Percentiles rank a stretch among this genome's conserved stretches.
Conservation (phyloP, 2,797 vertebrate genomes). For the Channallabes apus region DNA sequence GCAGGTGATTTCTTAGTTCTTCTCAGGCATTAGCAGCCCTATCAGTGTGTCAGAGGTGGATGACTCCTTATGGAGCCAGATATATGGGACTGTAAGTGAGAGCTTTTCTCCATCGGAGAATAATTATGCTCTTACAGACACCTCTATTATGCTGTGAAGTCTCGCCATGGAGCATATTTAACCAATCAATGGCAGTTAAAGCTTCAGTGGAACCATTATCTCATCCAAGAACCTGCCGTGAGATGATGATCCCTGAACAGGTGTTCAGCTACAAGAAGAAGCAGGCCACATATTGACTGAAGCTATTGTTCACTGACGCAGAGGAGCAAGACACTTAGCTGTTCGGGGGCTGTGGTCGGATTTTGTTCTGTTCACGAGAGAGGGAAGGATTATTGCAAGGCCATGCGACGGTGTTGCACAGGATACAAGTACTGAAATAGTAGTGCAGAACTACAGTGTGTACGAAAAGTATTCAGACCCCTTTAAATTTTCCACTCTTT, state of each 20-base stretch:
- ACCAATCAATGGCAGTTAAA: conserved; percentile 52
- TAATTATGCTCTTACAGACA: conserved; percentile 47
- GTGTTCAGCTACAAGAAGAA: conserved; percentile 35
- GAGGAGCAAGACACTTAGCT: conserved; percentile 33
- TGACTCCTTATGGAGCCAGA: conserved; percentile 34
- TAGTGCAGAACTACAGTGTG: neutral
- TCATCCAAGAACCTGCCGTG: conserved; percentile 31
- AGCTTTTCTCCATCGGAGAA: conserved; percentile 29
- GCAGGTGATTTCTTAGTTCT: conserved; percentile 34
- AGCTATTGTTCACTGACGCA: conserved; percentile 28
- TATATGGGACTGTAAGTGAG: conserved; percentile 17
- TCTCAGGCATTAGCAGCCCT: conserved; percentile 28
- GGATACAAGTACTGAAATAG: neutral
- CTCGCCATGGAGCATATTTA: conserved; percentile 43
- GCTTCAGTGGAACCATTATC: conserved; percentile 46
- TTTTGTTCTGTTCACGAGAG: conserved; percentile 8
- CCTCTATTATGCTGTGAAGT: conserved; percentile 26
- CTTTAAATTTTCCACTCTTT: too few relatives aligned
- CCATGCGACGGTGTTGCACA: neutral
- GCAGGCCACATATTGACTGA: conserved; percentile 30
- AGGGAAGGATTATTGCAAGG: neutral
- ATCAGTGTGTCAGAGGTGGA: conserved; percentile 49
- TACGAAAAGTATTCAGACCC: too few relatives aligned
- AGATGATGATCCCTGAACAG: conserved; percentile 38
- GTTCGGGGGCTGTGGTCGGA: conserved; percentile 4